Evolutionary conservation across 2,113 vertebrate species (phyloP).

Genomic region (Nematolebias whitei): DNA sequence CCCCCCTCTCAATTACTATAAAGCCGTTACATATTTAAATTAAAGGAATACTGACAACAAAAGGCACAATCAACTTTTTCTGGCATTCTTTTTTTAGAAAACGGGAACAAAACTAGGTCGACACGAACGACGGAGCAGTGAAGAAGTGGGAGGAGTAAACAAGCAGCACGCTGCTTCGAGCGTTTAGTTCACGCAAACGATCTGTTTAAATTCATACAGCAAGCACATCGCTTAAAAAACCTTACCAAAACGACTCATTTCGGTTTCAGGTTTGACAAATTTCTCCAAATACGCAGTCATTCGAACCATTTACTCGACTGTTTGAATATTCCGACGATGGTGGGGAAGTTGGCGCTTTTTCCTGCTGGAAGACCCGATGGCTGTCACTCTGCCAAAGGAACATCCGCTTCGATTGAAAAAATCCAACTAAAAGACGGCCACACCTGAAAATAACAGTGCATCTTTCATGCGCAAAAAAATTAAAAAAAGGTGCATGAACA

Average conservation of each 20-base stretch:
- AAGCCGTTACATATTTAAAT: fast-evolving
- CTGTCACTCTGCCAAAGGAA: conserved; percentile 27
- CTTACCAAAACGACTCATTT: conserved; percentile 53
- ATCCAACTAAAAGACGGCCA: not conserved
- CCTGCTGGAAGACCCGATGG: conserved; percentile 48
- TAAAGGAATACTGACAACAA: fast-evolving
- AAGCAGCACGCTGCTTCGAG: conserved; percentile 30
- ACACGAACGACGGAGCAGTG: conserved; percentile 24
- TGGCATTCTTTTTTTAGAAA: conserved; percentile 3
- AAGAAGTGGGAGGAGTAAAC: conserved; percentile 44
- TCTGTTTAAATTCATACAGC: too few relatives aligned
- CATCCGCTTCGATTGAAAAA: not conserved
- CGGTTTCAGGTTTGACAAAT: not conserved
- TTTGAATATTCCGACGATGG: conserved; percentile 23
- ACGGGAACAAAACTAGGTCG: conserved; percentile 46
- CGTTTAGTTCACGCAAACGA: not conserved
- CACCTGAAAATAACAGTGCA: fast-evolving
- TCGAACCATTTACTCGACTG: conserved; percentile 4
- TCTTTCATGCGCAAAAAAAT: fast-evolving
- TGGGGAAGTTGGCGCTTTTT: conserved; percentile 83
- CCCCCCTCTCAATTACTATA: not conserved
- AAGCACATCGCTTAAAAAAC: fast-evolving
- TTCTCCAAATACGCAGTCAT: conserved; percentile 3
- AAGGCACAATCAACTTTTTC: not conserved
- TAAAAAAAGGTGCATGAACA: fast-evolving